A percentile compares a stretch with the other conserved stretches of the same genome.
Evolutionary conservation across 2,888 invertebrate species (phyloP).

Genomic region (Eilema depressum): DNA sequence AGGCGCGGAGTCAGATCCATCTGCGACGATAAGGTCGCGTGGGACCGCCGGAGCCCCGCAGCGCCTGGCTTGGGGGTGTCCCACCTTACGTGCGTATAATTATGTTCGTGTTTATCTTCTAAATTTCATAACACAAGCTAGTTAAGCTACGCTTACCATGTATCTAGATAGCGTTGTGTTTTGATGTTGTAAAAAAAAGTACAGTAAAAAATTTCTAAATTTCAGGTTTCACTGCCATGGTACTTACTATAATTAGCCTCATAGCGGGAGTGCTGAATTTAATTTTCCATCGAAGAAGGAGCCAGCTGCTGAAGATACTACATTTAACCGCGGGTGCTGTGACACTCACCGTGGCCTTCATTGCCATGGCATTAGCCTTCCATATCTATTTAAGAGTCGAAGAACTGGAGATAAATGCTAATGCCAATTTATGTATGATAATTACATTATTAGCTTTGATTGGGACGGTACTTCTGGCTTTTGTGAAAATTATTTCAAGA

Average conservation of each 20-base stretch:
- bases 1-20: too few relatives aligned
- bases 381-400: constrained; percentile 37
- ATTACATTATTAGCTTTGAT: constrained; percentile 59
- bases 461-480: constrained; percentile 39
- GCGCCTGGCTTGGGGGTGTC: too few relatives aligned
- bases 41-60: too few relatives aligned
- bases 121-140: too few relatives aligned
- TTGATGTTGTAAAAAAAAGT: too few relatives aligned
- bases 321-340: constrained; percentile 58
- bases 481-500: neutral
- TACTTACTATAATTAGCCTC: constrained; percentile 63
- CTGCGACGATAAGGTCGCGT: too few relatives aligned
- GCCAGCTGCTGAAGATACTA: constrained; percentile 42
- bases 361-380: constrained; percentile 60
- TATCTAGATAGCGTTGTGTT: too few relatives aligned
- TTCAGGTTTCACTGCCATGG: constrained; percentile 69
- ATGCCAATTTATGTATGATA: constrained; percentile 58
- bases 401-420: constrained; percentile 47
- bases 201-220: constrained; percentile 15
- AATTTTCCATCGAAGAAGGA: constrained; percentile 37
- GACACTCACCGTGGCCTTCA: constrained; percentile 61
- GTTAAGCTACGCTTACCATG: too few relatives aligned
- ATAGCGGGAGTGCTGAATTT: constrained; percentile 64
- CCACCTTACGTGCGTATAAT: too few relatives aligned
- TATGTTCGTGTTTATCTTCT: too few relatives aligned